phyloP scores from a whole-genome alignment of 2,113 vertebrate species.

The Syrrhaptes paradoxus region DNA sequence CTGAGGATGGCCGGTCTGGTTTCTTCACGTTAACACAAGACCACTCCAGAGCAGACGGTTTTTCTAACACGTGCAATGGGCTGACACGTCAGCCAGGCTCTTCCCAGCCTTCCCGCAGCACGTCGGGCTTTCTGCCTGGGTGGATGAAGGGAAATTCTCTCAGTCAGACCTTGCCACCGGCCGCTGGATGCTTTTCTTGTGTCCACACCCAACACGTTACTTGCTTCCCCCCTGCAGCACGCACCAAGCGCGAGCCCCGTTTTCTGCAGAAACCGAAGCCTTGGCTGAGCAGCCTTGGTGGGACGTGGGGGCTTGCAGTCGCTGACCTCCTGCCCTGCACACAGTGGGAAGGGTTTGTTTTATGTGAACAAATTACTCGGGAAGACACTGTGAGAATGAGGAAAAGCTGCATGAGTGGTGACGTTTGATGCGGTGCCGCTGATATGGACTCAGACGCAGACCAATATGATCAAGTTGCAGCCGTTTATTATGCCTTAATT shows the following conservation, averaged over 20 bases:
- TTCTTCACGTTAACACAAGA: too few species aligned
- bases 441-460: too few species aligned
- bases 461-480: too few species aligned
- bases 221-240: background rate
- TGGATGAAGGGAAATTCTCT: too few species aligned
- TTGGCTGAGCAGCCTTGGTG: background rate
- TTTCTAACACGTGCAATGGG: fast-evolving
- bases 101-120: fast-evolving
- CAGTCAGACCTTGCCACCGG: background rate
- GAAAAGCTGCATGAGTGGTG: too few species aligned
- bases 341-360: fast-evolving
- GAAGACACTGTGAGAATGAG: background rate
- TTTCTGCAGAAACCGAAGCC: background rate
- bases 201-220: fast-evolving
- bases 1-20: fast-evolving
- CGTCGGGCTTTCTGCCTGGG: background rate
- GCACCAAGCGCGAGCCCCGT: fast-evolving
- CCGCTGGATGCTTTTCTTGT: fast-evolving
- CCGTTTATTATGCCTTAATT: too few species aligned
- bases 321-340: fast-evolving
- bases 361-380: fast-evolving
- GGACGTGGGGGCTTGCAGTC: background rate
- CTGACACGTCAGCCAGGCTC: background rate
- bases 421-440: too few species aligned
- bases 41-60: background rate